Base-by-base conservation (phyloP, 2,797 vertebrate genomes). In the Ciconia nigra region DNA sequence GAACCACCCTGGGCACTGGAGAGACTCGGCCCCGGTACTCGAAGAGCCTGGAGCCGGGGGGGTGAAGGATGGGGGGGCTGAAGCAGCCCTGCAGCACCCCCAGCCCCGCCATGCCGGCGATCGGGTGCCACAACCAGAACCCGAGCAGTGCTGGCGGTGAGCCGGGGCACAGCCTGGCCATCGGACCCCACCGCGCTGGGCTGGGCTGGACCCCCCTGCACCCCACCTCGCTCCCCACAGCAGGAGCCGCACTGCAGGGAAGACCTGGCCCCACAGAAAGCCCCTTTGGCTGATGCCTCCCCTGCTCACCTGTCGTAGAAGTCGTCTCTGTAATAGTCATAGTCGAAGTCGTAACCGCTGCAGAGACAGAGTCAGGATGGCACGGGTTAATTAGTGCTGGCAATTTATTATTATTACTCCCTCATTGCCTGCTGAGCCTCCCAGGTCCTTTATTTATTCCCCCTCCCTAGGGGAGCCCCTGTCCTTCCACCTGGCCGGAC, bases 341-440 rank as follows among this genome's bases (percentile, higher is more conserved):
- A 99, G 97, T 99, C 99, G 90, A 99, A 99, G 94, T 99, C 99
- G 35, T 99, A 99, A 89, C 99, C 98, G 17, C 99, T 99, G 98
- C 59, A 90, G 96, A 96, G 95, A 92, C 76, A 98, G 96, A 94
- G 96, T 73, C 87, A 88, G 94, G 87, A 70, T 26, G 33, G 13
- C 41, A 26, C 0, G 4, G 35, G 65, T 93, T 87, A 91, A 69
- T 86, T 42, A 85, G 7, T 8, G 52, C 41, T 35, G 51, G 26
- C 4, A 37, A 54, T 22, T 59, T 28, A 46, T 80, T 49, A 16
- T 9, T 21, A 4, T 2, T 22, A 44, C 58, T 67, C 28, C 25
- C 71, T 44, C 71, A 12, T 6, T 0, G 1, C 28, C 57, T 42
- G 65, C 77, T n/a, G 63, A 66, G 37, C 11, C 49, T 57, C 58